Conservation (phyloP, 2,888 invertebrate species). For the Cheilosia impressa region DNA sequence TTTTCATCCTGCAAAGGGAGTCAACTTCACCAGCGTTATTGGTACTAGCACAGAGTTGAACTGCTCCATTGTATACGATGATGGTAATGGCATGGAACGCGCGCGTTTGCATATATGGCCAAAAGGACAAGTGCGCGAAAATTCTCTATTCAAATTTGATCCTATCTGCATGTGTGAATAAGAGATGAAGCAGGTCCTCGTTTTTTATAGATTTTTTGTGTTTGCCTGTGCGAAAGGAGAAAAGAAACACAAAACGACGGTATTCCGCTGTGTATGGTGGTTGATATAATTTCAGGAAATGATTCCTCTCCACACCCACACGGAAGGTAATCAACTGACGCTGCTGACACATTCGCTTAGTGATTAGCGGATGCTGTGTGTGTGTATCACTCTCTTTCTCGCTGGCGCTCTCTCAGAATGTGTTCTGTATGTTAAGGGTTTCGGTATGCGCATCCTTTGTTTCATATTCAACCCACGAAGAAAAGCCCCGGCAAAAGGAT, state of each 20-base stretch:
- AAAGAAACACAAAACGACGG: slow-evolving; percentile 11
- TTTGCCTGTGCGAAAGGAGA: not conserved
- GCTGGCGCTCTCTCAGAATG: slow-evolving; percentile 22
- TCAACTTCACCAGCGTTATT: slow-evolving; percentile 49
- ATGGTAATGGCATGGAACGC: slow-evolving; percentile 63
- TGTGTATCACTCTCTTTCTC: slow-evolving; percentile 16
- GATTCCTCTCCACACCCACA: slow-evolving; percentile 67
- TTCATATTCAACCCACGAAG: slow-evolving; percentile 43
- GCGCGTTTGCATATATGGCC: slow-evolving; percentile 44
- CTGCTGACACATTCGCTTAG: slow-evolving; percentile 58
- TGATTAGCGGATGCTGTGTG: slow-evolving; percentile 68
- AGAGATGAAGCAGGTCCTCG: slow-evolving; percentile 52
- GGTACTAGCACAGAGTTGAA: slow-evolving; percentile 40
- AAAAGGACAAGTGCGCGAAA: slow-evolving; percentile 61
- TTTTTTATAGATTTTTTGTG: slow-evolving; percentile 24
- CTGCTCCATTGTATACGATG: slow-evolving; percentile 57
- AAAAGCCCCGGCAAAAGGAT: slow-evolving; percentile 58
- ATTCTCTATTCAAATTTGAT: slow-evolving; percentile 64
- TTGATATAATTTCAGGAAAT: slow-evolving; percentile 67
- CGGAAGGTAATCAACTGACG: slow-evolving; percentile 59
- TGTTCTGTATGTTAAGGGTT: slow-evolving; percentile 13
- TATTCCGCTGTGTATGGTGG: slow-evolving; percentile 21
- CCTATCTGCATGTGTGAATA: slow-evolving; percentile 63
- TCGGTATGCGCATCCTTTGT: slow-evolving; percentile 65
- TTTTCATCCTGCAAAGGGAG: slow-evolving; percentile 46